Conservation (phyloP, 2,797 vertebrate species). For the Diglossa cyanea region DNA sequence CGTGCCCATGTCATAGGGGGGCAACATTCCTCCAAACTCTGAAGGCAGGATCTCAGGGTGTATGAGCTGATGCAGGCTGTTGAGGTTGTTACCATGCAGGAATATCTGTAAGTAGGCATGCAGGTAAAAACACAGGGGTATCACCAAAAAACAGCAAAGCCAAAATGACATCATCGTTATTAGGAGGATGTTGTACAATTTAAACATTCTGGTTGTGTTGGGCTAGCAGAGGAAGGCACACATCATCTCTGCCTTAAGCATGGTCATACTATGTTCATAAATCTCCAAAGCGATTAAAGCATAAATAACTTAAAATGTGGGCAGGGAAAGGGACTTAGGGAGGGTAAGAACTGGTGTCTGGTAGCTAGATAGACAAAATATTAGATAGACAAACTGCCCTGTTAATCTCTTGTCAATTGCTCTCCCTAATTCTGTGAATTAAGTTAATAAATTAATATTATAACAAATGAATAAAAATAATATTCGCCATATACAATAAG, state of each 20-base stretch:
- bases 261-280: neutral
- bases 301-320: neutral
- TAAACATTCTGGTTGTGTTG: neutral
- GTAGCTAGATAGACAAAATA: neutral
- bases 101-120: slow-evolving; percentile 84
- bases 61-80: slow-evolving; percentile 95
- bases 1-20: slow-evolving; percentile 97
- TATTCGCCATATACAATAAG: neutral
- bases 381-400: neutral
- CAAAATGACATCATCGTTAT: neutral
- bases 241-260: neutral
- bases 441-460: neutral
- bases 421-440: neutral
- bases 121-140: neutral
- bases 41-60: slow-evolving; percentile 97
- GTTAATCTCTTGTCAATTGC: neutral
- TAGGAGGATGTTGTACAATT: neutral
- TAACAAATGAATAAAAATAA: neutral
- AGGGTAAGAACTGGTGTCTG: neutral
- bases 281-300: neutral
- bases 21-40: slow-evolving; percentile 96
- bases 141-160: neutral
- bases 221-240: neutral
- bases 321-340: neutral
- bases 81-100: slow-evolving; percentile 97